Base-by-base conservation (phyloP, 2,888 invertebrate genomes). In the Lapara coniferarum region DNA sequence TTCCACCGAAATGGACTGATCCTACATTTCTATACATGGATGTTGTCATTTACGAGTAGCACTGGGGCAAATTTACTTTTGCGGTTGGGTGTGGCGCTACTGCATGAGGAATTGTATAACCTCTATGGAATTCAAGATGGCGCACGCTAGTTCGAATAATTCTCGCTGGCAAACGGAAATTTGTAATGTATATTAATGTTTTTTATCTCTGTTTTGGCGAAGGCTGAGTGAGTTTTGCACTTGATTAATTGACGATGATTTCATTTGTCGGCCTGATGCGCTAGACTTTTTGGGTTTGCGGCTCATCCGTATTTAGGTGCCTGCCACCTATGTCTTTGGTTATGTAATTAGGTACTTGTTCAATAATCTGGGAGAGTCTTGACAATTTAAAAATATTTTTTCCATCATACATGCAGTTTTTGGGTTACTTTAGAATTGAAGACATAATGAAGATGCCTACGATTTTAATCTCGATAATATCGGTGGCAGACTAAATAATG, bases 21-120 rank as follows among this genome's bases (percentile, higher is more conserved):
- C 78, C 79, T 74, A 77, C 79, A 82, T 83, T 77, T 78, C 87
- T 87, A 79, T 86, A 85, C 79, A 87, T 85, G 87, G 86, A 72
- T 55, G 70, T 70, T 71, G 53, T 66, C 53, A 71, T 68, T 72
- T 66, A 57, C 51, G 55, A 56, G 49, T 52, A 69, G 69, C 57
- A 69, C 67, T 58, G 68, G 70, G 57, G 51, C 59, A 55, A 66
- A 52, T 12, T 67, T 72, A 66, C 53, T 69, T 57, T 55, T 70
- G 66, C 66, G 12, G 53, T 59, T 63, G 53, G 25, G n/a, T 53
- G 63, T 56, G 66, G 52, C 49, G 59, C 30, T 68, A 13, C 13
- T 51, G 55, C 51, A 57, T n/a, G 13, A 58, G 57, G 5, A 37
- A 46, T 49, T 19, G 37, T 52, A 44, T 58, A 19, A 44, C 37